Evolutionary conservation across 2,797 vertebrate genomes (phyloP).

Genomic region (Scomberomorus guttatus): DNA sequence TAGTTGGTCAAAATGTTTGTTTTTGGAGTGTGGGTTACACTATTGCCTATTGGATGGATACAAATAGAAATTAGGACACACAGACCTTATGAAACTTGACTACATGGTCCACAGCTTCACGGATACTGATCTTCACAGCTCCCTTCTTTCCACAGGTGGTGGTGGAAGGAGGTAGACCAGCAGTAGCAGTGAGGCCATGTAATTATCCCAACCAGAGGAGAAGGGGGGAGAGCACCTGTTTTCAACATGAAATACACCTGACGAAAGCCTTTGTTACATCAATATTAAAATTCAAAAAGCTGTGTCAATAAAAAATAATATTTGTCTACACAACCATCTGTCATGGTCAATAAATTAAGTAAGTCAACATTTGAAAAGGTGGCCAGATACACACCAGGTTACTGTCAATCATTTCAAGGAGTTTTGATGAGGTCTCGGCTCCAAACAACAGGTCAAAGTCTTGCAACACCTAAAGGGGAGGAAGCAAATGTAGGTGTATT

Average conservation of each 20-base stretch:
- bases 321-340: not conserved
- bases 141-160: constrained; percentile 20
- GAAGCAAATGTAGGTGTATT: not conserved
- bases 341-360: not conserved
- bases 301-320: too few relatives aligned
- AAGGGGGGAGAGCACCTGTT: not conserved
- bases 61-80: constrained; percentile 20
- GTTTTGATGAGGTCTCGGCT: constrained; percentile 13
- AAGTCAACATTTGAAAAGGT: not conserved
- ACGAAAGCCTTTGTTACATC: too few relatives aligned
- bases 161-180: constrained; percentile 29
- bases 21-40: not conserved
- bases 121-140: constrained; percentile 27
- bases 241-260: too few relatives aligned
- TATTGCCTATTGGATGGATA: not conserved
- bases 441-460: constrained; percentile 16
- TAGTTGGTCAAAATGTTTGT: not conserved
- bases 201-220: not conserved
- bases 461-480: not conserved
- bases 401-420: not conserved
- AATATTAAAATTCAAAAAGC: not conserved
- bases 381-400: not conserved
- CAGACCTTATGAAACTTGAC: constrained; percentile 26
- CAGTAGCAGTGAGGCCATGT: constrained; percentile 10
- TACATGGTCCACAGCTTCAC: constrained; percentile 21